Evolutionary conservation across 2,888 invertebrate genomes (phyloP), one percentile per base, ranked within the genome.

Genomic region (Melanostoma scalare): DNA sequence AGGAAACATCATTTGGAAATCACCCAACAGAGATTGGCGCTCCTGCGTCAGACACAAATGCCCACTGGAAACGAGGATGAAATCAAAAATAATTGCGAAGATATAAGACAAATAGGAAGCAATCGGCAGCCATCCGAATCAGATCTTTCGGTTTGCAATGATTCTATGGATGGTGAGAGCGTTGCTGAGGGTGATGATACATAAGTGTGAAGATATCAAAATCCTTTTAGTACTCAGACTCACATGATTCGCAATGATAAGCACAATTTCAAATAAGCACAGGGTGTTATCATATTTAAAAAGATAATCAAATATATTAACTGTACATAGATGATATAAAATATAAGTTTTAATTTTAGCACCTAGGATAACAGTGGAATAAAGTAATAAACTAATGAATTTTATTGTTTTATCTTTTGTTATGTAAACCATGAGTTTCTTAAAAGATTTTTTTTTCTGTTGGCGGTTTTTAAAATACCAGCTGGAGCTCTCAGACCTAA

Each of bases 1-100:
- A 93, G 98, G 61, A 99, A 99, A 89, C 97, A 98, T 88, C 97
- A 98, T 88, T 92, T 98, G 87, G 98, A 98, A 89, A 94, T 97
- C 87, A 97, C 98, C 46, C 97, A 97, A 89, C 97, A 97, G 88
- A 93, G 96, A 31, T 92, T 97, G 75, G 96, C 93, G 0, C 91
- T 94, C 0, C 88, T 91, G 42, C 88, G 91, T 2, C 91, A 91
- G 84, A 89, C 89, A 2, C 91, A 91, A 84, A 61, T 90, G 77
- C 89, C 90, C 0, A 3, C 79, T 4, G 88, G 88, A 31, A 87
- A 87, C 74, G 89, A 90, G 75, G 89, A 89, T 48, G 85, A 81
- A 75, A 78, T 72, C 46, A 89, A 89, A 65, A 90, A 89, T 52
- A 88, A 88, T 87, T 6, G 87, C 79, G 69, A 87, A 86, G 81